These are phyloP conservation scores for Rhabdophis nuchalis DNA, from an alignment of 2,797 vertebrate species.

Conservation along the genomic window DNA sequence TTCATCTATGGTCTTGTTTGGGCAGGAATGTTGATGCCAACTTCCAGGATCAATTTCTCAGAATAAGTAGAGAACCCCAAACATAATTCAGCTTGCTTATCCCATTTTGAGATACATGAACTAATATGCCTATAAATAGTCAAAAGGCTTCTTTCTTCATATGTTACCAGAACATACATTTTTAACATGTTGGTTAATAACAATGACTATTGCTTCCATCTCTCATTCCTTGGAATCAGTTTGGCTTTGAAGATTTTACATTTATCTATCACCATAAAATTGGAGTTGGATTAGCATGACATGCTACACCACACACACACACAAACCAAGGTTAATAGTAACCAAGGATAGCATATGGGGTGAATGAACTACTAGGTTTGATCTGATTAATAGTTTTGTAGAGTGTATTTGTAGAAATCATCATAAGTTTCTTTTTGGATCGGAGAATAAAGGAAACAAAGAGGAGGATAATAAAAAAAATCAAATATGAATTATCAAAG, in stretches of 20 bases:
- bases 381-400: background rate
- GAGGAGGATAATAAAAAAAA: background rate
- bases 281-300: background rate
- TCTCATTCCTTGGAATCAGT: background rate
- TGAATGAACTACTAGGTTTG: background rate
- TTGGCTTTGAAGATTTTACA: background rate
- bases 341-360: background rate
- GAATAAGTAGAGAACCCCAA: background rate
- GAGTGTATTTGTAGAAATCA: background rate
- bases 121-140: background rate
- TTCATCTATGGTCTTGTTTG: background rate
- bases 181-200: background rate
- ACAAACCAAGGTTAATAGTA: background rate
- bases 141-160: background rate
- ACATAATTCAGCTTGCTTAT: background rate
- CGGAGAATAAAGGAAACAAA: background rate
- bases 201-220: background rate
- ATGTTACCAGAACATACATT: background rate
- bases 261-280: background rate
- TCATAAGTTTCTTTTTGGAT: background rate
- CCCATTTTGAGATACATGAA: background rate
- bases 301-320: background rate
- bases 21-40: background rate
- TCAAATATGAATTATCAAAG: background rate
- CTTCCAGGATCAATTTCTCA: background rate